phyloP scores from a whole-genome alignment of 2,888 invertebrate genomes.

The Scaptomyza reducta region DNA sequence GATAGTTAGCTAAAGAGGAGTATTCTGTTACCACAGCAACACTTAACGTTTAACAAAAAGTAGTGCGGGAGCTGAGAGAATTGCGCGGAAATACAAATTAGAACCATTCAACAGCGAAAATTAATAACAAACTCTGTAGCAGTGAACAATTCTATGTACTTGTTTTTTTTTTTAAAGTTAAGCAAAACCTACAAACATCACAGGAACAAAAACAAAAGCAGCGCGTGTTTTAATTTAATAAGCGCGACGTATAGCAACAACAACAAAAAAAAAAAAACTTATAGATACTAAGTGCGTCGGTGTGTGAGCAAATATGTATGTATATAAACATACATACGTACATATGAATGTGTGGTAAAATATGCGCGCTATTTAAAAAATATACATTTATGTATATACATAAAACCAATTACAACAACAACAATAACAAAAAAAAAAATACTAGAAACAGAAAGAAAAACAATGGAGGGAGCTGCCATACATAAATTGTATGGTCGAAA shows the following conservation, averaged over 20 bases:
- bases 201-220: conserved; percentile 52
- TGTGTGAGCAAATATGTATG: conserved; percentile 41
- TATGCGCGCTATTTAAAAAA: conserved; percentile 55
- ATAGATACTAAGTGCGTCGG: conserved; percentile 67
- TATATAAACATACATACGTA: conserved; percentile 15
- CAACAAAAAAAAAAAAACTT: conserved; percentile 43
- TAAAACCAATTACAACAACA: conserved; percentile 8
- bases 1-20: conserved; percentile 11
- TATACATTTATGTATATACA: conserved; percentile 9
- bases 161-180: conserved; percentile 44
- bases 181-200: conserved; percentile 41
- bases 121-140: conserved; percentile 29
- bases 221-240: conserved; percentile 73
- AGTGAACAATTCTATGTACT: conserved; percentile 28
- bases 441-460: conserved; percentile 42
- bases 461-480: conserved; percentile 34
- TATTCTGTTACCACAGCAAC: conserved; percentile 55
- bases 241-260: conserved; percentile 66
- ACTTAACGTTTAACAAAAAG: conserved; percentile 32
- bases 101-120: conserved; percentile 49
- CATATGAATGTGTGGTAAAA: conserved; percentile 41
- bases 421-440: conserved; percentile 17
- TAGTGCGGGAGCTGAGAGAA: conserved; percentile 25
- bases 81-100: conserved; percentile 70
- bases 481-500: conserved; percentile 31